Percentiles rank a stretch among this genome's conserved stretches.
Evolutionary conservation across 92 coral and sea anemone species (phyloP).

Genomic region (Umimayanthus chanpuru): DNA sequence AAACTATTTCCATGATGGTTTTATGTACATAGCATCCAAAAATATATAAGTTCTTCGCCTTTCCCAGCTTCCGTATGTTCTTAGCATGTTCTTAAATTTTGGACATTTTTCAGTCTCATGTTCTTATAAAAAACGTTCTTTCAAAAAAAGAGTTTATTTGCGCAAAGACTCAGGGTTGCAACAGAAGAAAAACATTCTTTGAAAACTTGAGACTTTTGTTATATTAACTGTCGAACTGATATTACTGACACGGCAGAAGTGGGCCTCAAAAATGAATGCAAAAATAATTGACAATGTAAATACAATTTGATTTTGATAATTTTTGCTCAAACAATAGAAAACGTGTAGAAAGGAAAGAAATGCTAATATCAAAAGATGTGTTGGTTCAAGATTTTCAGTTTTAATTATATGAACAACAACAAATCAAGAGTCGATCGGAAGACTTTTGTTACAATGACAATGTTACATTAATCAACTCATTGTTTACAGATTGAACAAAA

Average conservation of each 20-base stretch:
- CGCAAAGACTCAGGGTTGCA: neutral
- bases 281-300: neutral
- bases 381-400: neutral
- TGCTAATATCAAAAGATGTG: no score
- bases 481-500: neutral
- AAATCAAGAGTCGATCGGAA: neutral
- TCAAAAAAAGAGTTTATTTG: no score
- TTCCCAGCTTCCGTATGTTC: no score
- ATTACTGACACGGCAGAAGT: neutral
- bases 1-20: no score
- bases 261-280: neutral
- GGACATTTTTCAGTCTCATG: no score
- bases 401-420: neutral
- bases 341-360: neutral
- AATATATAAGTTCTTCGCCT: no score
- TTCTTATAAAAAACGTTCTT: no score
- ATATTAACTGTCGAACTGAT: neutral
- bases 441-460: neutral
- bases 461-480: neutral
- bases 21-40: no score
- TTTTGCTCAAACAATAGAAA: neutral
- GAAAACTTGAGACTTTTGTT: neutral
- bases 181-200: no score
- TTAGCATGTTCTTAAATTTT: no score
- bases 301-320: neutral